phyloP scores from a whole-genome alignment of 2,113 vertebrate species.

The Xenopus borealis region DNA sequence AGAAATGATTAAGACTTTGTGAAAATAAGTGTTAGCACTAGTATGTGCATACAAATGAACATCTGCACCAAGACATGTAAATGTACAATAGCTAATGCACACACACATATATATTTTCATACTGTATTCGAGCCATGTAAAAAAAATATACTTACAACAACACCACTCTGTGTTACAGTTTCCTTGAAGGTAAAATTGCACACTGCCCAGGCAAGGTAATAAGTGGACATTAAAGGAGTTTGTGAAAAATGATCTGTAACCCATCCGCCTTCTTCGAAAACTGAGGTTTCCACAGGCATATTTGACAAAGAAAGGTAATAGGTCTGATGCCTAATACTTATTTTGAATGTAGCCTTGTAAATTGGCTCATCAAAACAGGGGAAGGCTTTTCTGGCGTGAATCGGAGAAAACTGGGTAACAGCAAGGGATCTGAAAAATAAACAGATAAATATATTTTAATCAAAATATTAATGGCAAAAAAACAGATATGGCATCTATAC shows the following conservation, averaged over 20 bases:
- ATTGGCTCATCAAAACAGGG: conserved; percentile 96
- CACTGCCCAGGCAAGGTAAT: conserved; percentile 95
- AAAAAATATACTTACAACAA: conserved; percentile 80
- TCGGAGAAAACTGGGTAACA: conserved; percentile 95
- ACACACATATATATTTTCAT: too few species aligned
- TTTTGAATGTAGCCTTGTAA: conserved; percentile 95
- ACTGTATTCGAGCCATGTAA: too few species aligned
- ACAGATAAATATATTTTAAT: too few species aligned
- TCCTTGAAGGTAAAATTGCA: conserved; percentile 95
- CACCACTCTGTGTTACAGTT: conserved; percentile 77
- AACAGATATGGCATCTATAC: too few species aligned
- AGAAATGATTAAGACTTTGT: too few species aligned
- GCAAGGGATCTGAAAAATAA: conserved; percentile 78
- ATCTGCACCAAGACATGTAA: too few species aligned
- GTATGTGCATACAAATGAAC: too few species aligned
- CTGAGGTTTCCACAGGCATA: conserved; percentile 86
- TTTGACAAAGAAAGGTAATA: conserved; percentile 92
- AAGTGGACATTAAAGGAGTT: conserved; percentile 95
- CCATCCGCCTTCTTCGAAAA: conserved; percentile 86
- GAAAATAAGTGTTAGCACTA: too few species aligned
- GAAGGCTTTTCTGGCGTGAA: conserved; percentile 94
- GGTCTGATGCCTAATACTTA: conserved; percentile 86
- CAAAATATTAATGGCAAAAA: too few species aligned
- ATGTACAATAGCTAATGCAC: too few species aligned
- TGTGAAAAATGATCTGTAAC: conserved; percentile 85